Percentiles rank a stretch among this genome's conserved stretches.
These are phyloP conservation scores for Gorsachius magnificus DNA, from an alignment of 2,797 vertebrate genomes.

Conservation along the genomic window DNA sequence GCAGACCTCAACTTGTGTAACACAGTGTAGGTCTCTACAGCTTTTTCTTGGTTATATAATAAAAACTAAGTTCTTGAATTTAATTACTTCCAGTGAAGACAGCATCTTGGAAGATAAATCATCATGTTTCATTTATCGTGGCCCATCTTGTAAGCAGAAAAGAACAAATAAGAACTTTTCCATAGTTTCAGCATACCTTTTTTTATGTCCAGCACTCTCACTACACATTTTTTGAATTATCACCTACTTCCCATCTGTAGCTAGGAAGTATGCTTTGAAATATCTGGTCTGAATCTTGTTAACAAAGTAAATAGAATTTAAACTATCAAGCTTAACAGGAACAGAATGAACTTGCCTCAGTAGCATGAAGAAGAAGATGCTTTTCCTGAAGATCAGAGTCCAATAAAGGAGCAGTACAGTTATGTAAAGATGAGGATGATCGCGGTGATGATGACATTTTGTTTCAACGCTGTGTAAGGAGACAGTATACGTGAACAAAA, in stretches of 20 bases:
- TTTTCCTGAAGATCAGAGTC: not conserved
- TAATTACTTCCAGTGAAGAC: not conserved
- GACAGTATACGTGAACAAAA: not conserved
- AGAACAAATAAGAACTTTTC: not conserved
- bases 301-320: not conserved
- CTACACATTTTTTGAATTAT: not conserved
- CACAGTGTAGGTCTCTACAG: not conserved
- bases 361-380: not conserved
- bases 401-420: not conserved
- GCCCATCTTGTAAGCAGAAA: not conserved
- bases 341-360: constrained; percentile 26
- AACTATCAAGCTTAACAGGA: not conserved
- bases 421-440: not conserved
- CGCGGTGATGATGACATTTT: not conserved
- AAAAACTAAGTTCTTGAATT: not conserved
- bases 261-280: not conserved
- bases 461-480: not conserved
- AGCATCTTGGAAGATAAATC: not conserved
- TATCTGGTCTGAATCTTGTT: not conserved
- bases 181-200: not conserved
- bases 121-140: not conserved
- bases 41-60: not conserved
- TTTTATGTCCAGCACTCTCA: not conserved
- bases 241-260: not conserved
- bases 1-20: not conserved